Percentiles rank a stretch among this genome's conserved stretches.
These are phyloP conservation scores for Dolichopus griseipennis DNA, from an alignment of 2,888 invertebrate genomes.

Conservation along the genomic window DNA sequence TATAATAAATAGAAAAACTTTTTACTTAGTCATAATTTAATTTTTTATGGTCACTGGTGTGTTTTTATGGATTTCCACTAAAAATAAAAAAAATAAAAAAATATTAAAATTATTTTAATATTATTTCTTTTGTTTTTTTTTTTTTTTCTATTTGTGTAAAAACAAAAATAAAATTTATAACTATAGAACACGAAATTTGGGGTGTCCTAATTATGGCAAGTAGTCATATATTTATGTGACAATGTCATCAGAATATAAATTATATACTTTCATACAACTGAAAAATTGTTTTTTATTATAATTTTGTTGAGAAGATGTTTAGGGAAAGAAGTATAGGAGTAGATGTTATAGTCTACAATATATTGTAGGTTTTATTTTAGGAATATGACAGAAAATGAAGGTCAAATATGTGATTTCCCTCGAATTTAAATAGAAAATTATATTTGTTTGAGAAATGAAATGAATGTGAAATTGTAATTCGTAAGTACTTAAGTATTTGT, in stretches of 20 bases:
- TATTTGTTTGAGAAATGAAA: too few relatives aligned
- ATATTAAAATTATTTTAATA: not conserved
- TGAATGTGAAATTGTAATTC: too few relatives aligned
- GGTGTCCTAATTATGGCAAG: not conserved
- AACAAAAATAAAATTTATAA: not conserved
- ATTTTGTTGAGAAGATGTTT: not conserved
- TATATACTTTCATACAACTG: not conserved
- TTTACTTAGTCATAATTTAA: too few relatives aligned
- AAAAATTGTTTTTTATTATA: not conserved
- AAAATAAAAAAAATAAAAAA: not conserved
- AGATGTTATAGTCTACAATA: too few relatives aligned
- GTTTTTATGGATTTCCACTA: not conserved
- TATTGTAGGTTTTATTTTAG: too few relatives aligned
- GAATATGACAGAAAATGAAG: not conserved
- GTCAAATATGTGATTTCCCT: not conserved
- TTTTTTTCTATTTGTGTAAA: too few relatives aligned
- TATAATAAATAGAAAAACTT: too few relatives aligned
- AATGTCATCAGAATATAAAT: not conserved
- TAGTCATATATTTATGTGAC: not conserved
- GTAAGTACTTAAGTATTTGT: too few relatives aligned
- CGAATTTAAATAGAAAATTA: too few relatives aligned
- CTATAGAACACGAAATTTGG: not conserved
- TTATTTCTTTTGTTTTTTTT: too few relatives aligned
- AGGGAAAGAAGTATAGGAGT: too few relatives aligned
- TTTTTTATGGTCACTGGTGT: constrained; percentile 1